Evolutionary conservation across 2,113 vertebrate species (phyloP), one percentile per base, ranked within the genome.

Genomic region (Microtus oregoni): DNA sequence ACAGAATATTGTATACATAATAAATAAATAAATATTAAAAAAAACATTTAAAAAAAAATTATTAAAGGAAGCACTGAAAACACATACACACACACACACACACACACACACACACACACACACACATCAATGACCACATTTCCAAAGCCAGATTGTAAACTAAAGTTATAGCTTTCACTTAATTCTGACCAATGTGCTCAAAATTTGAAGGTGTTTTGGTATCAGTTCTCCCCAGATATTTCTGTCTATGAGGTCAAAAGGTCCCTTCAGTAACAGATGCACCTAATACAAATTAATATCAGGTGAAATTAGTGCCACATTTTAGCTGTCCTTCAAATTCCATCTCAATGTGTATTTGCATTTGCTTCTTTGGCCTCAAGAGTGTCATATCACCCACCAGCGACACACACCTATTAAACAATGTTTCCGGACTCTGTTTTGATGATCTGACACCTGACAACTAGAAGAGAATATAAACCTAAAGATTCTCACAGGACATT

Each of bases 231-330:
- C 79, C 63, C 22, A 91, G 24, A 82, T 73, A 52, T 92, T 86
- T 92, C n/a, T 63, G 44, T 52, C 6, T 82, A 52, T 85, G 17
- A 93, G 8, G 26, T 95, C 65, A 92, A 96, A 94, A 94, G 26
- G 0, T 63, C 17, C 26, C 30, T 77, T 95, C 35, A 78, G 44
- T 82, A 93, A 91, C 52, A 90, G 19, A 72, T 85, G 30, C 82
- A 75, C 24, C 55, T 81, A 78, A 75, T 19, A 28, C 6, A 14
- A 96, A 78, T 67, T 58, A 91, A 94, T 82, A 3, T 55, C 92
- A 91, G 30, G 55, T 68, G 93, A 96, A 94, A 91, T 83, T 77
- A 94, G 22, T 88, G 67, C 24, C 63, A 94, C 89, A 75, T 87
- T 93, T 91, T 58, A 96, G 61, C 72, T 72, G 41, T 5, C 5